phyloP scores from a whole-genome alignment of 2,113 vertebrate species.

The Marcusenius ussheri region DNA sequence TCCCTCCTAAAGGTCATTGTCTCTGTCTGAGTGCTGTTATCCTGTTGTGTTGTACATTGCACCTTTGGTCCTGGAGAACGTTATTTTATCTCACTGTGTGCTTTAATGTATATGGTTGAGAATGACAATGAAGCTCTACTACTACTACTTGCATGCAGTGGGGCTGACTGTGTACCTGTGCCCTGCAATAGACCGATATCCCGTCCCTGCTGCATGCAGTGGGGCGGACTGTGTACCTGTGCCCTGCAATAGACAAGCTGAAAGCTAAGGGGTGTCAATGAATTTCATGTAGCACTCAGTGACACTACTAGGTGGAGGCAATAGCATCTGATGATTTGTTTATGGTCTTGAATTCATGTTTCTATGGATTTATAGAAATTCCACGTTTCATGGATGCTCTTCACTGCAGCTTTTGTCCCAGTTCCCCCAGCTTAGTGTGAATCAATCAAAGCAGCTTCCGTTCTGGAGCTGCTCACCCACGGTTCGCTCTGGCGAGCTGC shows the following conservation, averaged over 20 bases:
- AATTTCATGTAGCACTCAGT: not conserved
- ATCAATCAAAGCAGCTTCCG: not conserved
- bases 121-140: too few relatives aligned
- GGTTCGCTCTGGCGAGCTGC: not conserved
- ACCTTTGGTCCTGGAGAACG: too few relatives aligned
- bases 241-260: not conserved
- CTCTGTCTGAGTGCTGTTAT: not conserved
- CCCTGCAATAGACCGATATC: not conserved
- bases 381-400: not conserved
- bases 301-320: not conserved
- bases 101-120: too few relatives aligned
- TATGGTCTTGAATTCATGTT: not conserved
- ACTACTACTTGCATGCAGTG: not conserved
- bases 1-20: too few relatives aligned
- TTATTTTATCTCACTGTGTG: too few relatives aligned
- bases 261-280: not conserved
- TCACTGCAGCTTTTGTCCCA: not conserved
- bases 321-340: not conserved
- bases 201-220: not conserved
- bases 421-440: not conserved
- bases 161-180: not conserved
- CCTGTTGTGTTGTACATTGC: too few relatives aligned
- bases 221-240: not conserved
- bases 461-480: not conserved
- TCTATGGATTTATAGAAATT: not conserved